Evolutionary conservation across 2,888 invertebrate genomes (phyloP).

Genomic region (Drosophila kambysellisi): DNA sequence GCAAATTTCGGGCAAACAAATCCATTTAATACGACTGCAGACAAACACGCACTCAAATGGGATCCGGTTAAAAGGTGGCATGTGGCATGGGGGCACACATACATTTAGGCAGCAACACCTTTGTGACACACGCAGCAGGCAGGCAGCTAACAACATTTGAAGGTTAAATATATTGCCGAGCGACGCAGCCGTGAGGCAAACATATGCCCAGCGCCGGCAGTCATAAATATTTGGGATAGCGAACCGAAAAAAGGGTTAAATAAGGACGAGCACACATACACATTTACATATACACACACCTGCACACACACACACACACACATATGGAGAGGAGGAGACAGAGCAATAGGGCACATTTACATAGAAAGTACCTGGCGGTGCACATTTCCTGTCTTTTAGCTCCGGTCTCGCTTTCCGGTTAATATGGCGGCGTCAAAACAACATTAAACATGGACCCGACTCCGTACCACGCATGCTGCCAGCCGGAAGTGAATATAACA

Average conservation of each 20-base stretch:
- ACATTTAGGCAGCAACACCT: slow-evolving; percentile 56
- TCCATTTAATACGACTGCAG: slow-evolving; percentile 61
- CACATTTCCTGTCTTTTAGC: slow-evolving; percentile 74
- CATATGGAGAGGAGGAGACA: not conserved
- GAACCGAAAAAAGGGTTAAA: slow-evolving; percentile 69
- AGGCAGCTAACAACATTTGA: slow-evolving; percentile 62
- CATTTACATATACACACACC: not conserved
- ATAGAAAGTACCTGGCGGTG: slow-evolving; percentile 78
- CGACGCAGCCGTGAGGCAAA: slow-evolving; percentile 54
- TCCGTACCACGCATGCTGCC: slow-evolving; percentile 39
- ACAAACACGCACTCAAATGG: slow-evolving; percentile 32
- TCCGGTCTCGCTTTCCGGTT: slow-evolving; percentile 67
- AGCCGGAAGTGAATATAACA: slow-evolving; percentile 65
- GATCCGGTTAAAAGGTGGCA: not conserved
- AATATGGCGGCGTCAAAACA: slow-evolving; percentile 82
- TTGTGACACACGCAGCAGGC: slow-evolving; percentile 62
- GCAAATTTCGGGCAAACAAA: slow-evolving; percentile 74
- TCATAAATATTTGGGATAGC: slow-evolving; percentile 74
- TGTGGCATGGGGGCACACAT: slow-evolving; percentile 2
- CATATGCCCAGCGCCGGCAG: slow-evolving; percentile 69
- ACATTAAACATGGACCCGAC: slow-evolving; percentile 74
- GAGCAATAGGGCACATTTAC: slow-evolving; percentile 61
- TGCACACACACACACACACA: not conserved
- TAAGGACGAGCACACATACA: slow-evolving; percentile 34
- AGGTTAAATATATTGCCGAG: slow-evolving; percentile 76